phyloP scores from a whole-genome alignment of 2,888 invertebrate genomes.

The Orchesella flavescens region DNA sequence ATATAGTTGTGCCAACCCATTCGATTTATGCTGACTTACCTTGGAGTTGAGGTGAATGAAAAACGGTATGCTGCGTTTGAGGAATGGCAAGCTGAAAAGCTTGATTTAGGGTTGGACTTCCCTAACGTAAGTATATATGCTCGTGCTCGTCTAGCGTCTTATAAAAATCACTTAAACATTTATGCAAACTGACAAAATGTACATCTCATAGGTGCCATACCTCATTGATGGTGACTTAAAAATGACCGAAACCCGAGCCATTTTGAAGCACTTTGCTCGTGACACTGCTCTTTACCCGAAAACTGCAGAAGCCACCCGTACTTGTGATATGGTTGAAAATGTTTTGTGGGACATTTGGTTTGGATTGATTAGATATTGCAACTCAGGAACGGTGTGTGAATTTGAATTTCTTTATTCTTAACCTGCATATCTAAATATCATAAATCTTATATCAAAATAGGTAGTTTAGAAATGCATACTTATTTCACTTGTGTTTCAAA shows the following conservation, averaged over 20 bases:
- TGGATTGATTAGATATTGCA: conserved; percentile 38
- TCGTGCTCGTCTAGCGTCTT: no score
- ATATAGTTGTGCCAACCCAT: conserved; percentile 75
- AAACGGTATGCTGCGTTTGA: conserved; percentile 72
- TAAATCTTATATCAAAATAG: no score
- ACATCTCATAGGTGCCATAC: conserved; percentile 74
- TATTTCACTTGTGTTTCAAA: no score
- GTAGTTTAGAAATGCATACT: no score
- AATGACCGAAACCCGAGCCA: conserved; percentile 75
- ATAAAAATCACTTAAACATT: neutral
- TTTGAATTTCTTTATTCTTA: neutral
- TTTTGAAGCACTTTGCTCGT: conserved; percentile 74
- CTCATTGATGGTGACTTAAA: conserved; percentile 75
- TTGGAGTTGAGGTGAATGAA: conserved; percentile 75
- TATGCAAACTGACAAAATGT: neutral
- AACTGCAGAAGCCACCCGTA: neutral
- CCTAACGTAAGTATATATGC: conserved; percentile 73
- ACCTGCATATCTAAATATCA: neutral
- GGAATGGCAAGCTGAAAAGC: conserved; percentile 74
- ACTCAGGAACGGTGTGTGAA: conserved; percentile 25
- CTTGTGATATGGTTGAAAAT: conserved; percentile 63
- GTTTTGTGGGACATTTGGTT: conserved; percentile 61
- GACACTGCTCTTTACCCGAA: conserved; percentile 73
- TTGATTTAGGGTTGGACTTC: conserved; percentile 73
- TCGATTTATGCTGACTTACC: conserved; percentile 74